Conservation (phyloP, 2,113 vertebrate genomes). For the Percopsis transmontana region DNA sequence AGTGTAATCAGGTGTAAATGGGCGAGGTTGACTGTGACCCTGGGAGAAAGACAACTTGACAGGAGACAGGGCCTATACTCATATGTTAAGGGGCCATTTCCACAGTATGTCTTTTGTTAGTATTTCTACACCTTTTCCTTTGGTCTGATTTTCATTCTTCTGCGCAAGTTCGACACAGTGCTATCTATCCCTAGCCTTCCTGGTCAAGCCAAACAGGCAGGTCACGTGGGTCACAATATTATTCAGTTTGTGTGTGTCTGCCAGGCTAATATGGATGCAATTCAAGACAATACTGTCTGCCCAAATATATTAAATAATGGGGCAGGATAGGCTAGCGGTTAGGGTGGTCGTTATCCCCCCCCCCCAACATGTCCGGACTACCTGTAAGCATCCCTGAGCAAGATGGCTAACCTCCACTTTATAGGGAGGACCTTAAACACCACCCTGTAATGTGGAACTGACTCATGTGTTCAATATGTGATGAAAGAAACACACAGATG, state of each 20-base stretch:
- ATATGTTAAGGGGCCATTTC: not conserved
- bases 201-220: not conserved
- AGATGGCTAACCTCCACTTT: no score
- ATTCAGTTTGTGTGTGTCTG: not conserved
- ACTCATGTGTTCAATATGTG: not conserved
- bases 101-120: not conserved
- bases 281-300: no score
- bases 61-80: slow-evolving; percentile 8
- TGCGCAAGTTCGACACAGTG: not conserved
- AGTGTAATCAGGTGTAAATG: slow-evolving; percentile 11
- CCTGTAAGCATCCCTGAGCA: no score
- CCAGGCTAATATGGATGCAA: not conserved
- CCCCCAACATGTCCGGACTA: not conserved
- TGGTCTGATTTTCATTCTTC: not conserved
- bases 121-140: not conserved
- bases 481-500: not conserved
- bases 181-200: not conserved
- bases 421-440: not conserved
- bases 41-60: slow-evolving; percentile 11
- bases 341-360: no score
- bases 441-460: slow-evolving; percentile 11
- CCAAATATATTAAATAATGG: no score
- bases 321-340: not conserved
- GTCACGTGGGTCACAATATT: not conserved
- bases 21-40: slow-evolving; percentile 14